phyloP scores from a whole-genome alignment of 1,140 invertebrate genomes.

The Macrocentrus cingulum region DNA sequence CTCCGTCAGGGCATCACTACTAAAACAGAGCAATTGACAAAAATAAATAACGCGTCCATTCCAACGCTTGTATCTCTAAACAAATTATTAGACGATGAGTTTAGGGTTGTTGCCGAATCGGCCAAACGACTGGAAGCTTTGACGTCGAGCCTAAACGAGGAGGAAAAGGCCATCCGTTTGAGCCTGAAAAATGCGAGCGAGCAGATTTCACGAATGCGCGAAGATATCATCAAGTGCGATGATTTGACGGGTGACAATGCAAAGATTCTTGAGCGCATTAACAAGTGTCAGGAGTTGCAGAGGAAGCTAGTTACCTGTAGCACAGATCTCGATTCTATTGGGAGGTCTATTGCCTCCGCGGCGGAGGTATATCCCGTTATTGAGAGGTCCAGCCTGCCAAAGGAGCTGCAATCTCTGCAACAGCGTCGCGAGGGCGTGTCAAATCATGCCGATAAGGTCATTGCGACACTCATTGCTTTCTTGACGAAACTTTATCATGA shows the following conservation, averaged over 20 bases:
- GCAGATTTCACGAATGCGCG: conserved; percentile 74
- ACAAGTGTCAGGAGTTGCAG: conserved; percentile 72
- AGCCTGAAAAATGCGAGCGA: conserved; percentile 72
- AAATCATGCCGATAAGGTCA: conserved; percentile 77
- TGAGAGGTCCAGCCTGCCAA: conserved; percentile 72
- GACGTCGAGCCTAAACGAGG: conserved; percentile 70
- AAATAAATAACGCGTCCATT: conserved; percentile 74
- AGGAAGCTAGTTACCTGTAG: conserved; percentile 67
- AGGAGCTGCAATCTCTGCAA: conserved; percentile 77
- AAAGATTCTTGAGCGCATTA: conserved; percentile 77
- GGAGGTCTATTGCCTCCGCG: conserved; percentile 60
- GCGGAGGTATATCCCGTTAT: conserved; percentile 78
- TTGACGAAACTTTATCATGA: conserved; percentile 87
- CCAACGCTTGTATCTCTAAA: conserved; percentile 71
- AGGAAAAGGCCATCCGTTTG: conserved; percentile 72
- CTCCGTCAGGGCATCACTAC: conserved; percentile 74
- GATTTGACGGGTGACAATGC: conserved; percentile 85
- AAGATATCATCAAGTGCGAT: conserved; percentile 87
- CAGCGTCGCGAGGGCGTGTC: conserved; percentile 76
- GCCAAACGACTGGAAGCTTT: conserved; percentile 76
- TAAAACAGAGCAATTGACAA: conserved; percentile 79
- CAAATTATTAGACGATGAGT: conserved; percentile 74
- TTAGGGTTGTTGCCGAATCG: conserved; percentile 71
- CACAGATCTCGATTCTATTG: conserved; percentile 61
- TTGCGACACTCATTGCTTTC: conserved; percentile 76